Percentiles rank a stretch among this genome's conserved stretches.
Evolutionary conservation across 2,888 invertebrate genomes (phyloP).

Genomic region (Encarsia formosa): DNA sequence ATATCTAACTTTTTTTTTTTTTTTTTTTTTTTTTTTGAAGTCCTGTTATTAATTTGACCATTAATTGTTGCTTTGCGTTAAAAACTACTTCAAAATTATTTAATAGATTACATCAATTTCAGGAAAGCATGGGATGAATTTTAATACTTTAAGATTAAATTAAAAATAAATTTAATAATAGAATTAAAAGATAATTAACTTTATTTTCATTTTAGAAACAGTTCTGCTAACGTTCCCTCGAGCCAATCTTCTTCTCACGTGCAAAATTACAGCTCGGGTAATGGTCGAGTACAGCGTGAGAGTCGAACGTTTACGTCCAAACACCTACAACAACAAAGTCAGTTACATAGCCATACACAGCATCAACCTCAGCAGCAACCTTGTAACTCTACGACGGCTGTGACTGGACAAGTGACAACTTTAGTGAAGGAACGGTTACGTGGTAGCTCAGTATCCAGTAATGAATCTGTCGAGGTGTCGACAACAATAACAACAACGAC

Average conservation of each 20-base stretch:
- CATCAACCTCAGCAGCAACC: background rate
- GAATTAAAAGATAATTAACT: no score
- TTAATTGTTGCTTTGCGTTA: no score
- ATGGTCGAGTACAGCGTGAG: slow-evolving; percentile 45
- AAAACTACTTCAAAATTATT: no score
- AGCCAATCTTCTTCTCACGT: slow-evolving; percentile 44
- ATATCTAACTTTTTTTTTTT: no score
- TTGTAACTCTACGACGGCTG: background rate
- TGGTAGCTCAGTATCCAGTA: slow-evolving; percentile 45
- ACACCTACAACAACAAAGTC: slow-evolving; percentile 30
- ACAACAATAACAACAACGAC: no score
- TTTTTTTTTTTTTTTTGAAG: no score
- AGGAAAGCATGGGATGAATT: no score
- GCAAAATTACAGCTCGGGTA: slow-evolving; percentile 45
- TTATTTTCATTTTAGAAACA: slow-evolving; percentile 40
- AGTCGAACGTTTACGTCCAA: slow-evolving; percentile 48
- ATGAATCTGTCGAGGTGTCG: slow-evolving; percentile 40
- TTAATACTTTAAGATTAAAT: no score
- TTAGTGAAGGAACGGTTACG: slow-evolving; percentile 47
- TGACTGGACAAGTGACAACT: slow-evolving; percentile 17
- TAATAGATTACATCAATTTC: no score
- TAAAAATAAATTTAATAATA: no score
- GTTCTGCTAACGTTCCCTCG: slow-evolving; percentile 38
- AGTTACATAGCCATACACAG: slow-evolving; percentile 7
- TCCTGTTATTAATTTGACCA: no score